Conservation (phyloP, 2,113 vertebrate species). For the Scatophagus argus region DNA sequence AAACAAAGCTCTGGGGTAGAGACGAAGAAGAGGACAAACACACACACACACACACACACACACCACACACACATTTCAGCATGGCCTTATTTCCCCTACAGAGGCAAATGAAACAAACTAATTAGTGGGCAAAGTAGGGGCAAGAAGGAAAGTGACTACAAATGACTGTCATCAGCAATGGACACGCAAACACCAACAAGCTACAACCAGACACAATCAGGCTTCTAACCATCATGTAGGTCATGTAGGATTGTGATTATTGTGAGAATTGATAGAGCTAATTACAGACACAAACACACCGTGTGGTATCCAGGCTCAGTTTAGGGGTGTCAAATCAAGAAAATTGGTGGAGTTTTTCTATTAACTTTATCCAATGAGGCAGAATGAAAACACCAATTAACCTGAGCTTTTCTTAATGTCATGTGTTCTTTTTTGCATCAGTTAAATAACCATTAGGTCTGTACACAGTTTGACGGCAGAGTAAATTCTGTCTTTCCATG, state of each 20-base stretch:
- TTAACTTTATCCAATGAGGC: conserved; percentile 14
- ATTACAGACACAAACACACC: conserved; percentile 42
- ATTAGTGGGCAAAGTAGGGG: conserved; percentile 56
- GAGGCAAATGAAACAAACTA: conserved; percentile 67
- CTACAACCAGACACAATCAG: conserved; percentile 18
- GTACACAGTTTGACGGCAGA: conserved; percentile 27
- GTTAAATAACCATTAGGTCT: conserved; percentile 21
- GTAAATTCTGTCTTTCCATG: conserved; percentile 38
- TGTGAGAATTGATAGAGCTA: conserved; percentile 25
- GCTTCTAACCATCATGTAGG: conserved; percentile 26
- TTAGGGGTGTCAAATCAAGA: not conserved
- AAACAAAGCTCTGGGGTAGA: conserved; percentile 43
- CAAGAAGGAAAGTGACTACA: conserved; percentile 44
- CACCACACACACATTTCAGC: conserved; percentile 16
- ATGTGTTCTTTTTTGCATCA: conserved; percentile 28
- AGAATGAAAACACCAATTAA: conserved; percentile 31
- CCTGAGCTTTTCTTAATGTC: conserved; percentile 16
- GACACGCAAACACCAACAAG: conserved; percentile 3
- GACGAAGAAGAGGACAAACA: conserved; percentile 24
- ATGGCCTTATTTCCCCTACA: conserved; percentile 43
- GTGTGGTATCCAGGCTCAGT: conserved; percentile 9
- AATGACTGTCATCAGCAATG: conserved; percentile 57
- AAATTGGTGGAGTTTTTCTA: not conserved
- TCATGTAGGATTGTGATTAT: conserved; percentile 28
- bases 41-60: conserved; percentile 20